Evolutionary conservation across 2,797 vertebrate species (phyloP), one percentile per base, ranked within the genome.

Genomic region (Xyrichtys novacula): DNA sequence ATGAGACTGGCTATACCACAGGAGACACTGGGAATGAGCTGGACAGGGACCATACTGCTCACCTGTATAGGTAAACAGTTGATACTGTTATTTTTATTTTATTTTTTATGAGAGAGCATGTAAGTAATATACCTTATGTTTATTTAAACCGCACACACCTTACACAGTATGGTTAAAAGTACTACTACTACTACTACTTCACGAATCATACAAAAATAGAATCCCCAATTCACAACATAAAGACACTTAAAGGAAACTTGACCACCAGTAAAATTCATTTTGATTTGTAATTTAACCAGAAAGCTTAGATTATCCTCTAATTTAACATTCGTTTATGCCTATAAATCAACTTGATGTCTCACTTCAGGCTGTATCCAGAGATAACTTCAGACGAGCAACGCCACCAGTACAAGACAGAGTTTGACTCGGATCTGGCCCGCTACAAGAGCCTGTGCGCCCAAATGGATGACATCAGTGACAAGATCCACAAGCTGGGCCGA

Each of bases 1-100:
- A 89, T 19, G 95, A 96, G 86, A 95, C 93, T 0, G 94, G 95
- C 26, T 95, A 95, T 75, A 95, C 93, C 55, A 95, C 95, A 0
- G 95, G 91, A 56, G 95, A 96, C 65, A 95, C 94, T 0, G 88
- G 92, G 0, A 92, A 94, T 0, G 94, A 96, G 58, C 83, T 89
- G 71, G 91, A 94, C 64, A 67, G 22, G 10, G 83, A 93, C 10
- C 87, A 90, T 20, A 91, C 83, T 63, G 84, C 78, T 39, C 2
- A 84, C 47, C 85, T 92, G 1, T 79, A 74, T 83, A 90, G 89
- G 92, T 92, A 55, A 11, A 73, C 39, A 17, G 12, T 8, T 7
- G 0, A 14, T 48, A 17, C 34, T 40, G 46, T 1, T 15, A 14
- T 8, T 44, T 2, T 15, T 2, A 0, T 8, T 22, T 29, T 3